Evolutionary conservation across 2,888 invertebrate genomes (phyloP).

Genomic region (Drosophila paramelanica): DNA sequence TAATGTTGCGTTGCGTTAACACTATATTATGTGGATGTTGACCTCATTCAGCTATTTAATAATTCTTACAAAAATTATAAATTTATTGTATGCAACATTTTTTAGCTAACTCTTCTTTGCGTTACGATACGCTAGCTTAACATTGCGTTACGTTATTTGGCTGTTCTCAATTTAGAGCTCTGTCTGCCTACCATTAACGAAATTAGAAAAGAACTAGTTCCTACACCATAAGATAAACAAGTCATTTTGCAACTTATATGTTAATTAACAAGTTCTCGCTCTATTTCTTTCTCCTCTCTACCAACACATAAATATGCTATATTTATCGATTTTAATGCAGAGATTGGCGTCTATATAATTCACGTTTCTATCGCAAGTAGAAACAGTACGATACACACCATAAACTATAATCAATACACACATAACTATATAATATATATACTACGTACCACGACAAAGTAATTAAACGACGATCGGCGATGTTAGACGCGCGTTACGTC

Average conservation of each 20-base stretch:
- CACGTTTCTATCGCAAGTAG: slow-evolving; percentile 83
- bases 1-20: too few species aligned
- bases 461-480: slow-evolving; percentile 44
- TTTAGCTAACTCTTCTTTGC: too few species aligned
- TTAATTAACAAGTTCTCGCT: slow-evolving; percentile 67
- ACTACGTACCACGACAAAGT: slow-evolving; percentile 29
- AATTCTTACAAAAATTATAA: too few species aligned
- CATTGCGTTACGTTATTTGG: slow-evolving; percentile 14
- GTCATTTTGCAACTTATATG: slow-evolving; percentile 25
- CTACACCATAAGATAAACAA: slow-evolving; percentile 11
- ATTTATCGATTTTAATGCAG: slow-evolving; percentile 72
- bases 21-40: too few species aligned
- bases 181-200: background rate
- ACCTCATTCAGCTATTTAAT: too few species aligned
- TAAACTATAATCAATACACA: slow-evolving; percentile 32
- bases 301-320: slow-evolving; percentile 44
- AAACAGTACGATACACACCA: slow-evolving; percentile 34
- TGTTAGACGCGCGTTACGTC: slow-evolving; percentile 35
- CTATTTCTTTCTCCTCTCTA: slow-evolving; percentile 63
- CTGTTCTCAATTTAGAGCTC: slow-evolving; percentile 17
- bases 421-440: slow-evolving; percentile 31
- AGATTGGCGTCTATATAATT: slow-evolving; percentile 84
- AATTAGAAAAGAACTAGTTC: slow-evolving; percentile 17
- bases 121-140: slow-evolving; percentile 1
- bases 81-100: too few species aligned